Percentiles rank a stretch among this genome's conserved stretches.
phyloP scores from a whole-genome alignment of 2,888 invertebrate genomes.

The Aphodius sticticus region DNA sequence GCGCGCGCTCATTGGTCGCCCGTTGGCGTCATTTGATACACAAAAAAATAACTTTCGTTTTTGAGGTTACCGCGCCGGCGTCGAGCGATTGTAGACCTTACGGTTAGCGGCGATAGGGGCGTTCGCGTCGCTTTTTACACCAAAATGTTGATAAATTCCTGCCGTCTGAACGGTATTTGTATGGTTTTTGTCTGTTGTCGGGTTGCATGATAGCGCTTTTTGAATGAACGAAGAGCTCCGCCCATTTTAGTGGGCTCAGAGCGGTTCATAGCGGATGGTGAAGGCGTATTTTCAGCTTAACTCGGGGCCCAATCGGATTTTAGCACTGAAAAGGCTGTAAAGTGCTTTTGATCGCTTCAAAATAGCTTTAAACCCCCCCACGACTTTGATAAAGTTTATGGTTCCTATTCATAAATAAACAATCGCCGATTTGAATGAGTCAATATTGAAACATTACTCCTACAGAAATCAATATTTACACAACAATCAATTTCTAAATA shows the following conservation, averaged over 20 bases:
- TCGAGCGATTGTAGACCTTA: slow-evolving; percentile 50
- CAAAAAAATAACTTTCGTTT: slow-evolving; percentile 59
- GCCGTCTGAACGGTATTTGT: neutral
- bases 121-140: neutral
- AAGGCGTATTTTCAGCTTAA: neutral
- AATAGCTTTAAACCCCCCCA: neutral
- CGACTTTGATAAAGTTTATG: neutral
- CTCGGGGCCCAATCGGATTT: neutral
- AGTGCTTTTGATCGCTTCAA: neutral
- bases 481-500: too few species aligned
- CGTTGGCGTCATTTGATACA: slow-evolving; percentile 61
- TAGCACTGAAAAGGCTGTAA: neutral
- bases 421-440: too few species aligned
- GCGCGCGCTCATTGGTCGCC: slow-evolving; percentile 57
- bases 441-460: too few species aligned
- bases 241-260: neutral
- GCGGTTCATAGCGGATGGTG: neutral
- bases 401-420: too few species aligned
- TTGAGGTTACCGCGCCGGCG: slow-evolving; percentile 53
- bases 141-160: neutral
- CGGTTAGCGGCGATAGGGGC: slow-evolving; percentile 36
- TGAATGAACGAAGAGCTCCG: neutral
- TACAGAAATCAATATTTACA: too few species aligned
- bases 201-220: neutral
- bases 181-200: neutral